A percentile compares a stretch with the other conserved stretches of the same genome.
phyloP scores from a whole-genome alignment of 2,888 invertebrate species.

The Tineola bisselliella region DNA sequence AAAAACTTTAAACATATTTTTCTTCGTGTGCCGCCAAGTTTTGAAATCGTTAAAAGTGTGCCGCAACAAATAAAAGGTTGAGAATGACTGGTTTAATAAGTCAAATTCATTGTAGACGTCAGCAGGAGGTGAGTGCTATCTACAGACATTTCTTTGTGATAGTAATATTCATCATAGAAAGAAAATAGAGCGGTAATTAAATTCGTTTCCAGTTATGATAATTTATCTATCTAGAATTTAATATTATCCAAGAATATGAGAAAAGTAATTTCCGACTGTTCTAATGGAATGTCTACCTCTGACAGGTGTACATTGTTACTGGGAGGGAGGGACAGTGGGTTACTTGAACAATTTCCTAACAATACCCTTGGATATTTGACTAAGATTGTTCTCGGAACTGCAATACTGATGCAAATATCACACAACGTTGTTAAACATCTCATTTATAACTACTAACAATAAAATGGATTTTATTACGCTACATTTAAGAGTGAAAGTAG shows the following conservation, averaged over 20 bases:
- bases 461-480: not conserved
- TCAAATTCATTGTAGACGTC: too few relatives aligned
- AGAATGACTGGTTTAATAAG: too few relatives aligned
- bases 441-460: not conserved
- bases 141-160: too few relatives aligned
- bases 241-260: not conserved
- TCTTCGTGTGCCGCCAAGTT: too few relatives aligned
- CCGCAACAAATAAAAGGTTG: too few relatives aligned
- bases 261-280: not conserved
- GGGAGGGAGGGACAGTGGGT: not conserved
- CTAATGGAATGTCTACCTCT: not conserved
- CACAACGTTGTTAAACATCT: not conserved
- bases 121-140: too few relatives aligned
- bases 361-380: conserved; percentile 12
- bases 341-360: not conserved
- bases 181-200: not conserved
- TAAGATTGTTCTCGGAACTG: conserved; percentile 9
- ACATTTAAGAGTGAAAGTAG: not conserved
- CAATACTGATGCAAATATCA: conserved; percentile 10
- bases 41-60: too few relatives aligned
- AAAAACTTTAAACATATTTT: too few relatives aligned
- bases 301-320: not conserved
- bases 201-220: not conserved
- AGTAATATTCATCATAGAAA: too few relatives aligned
- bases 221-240: not conserved